Conservation (phyloP, 2,113 vertebrate species). For the Indicator indicator region DNA sequence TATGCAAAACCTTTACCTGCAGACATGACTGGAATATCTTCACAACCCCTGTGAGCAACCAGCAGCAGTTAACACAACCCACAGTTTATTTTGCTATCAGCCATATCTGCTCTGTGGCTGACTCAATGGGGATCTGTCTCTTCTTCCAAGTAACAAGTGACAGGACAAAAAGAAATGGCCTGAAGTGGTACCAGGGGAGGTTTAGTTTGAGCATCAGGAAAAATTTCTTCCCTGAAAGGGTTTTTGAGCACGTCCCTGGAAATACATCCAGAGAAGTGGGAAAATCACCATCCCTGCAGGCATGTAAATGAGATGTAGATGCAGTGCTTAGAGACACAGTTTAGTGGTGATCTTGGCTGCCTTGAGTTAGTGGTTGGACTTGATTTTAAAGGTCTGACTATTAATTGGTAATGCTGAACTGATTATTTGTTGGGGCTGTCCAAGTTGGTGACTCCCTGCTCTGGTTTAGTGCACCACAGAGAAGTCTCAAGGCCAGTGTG, state of each 20-base stretch:
- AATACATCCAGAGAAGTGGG: neutral
- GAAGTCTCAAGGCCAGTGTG: neutral
- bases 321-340: neutral
- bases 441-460: neutral
- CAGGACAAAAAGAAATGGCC: neutral
- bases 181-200: neutral
- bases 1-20: neutral
- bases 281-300: neutral
- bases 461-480: rapidly evolving
- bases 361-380: neutral
- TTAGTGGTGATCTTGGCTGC: neutral
- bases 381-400: neutral
- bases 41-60: neutral
- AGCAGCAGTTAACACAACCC: neutral
- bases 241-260: neutral
- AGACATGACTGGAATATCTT: neutral
- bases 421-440: neutral
- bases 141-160: neutral
- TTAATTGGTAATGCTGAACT: neutral
- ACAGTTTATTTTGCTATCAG: neutral
- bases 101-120: neutral
- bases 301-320: neutral
- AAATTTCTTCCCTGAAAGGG: neutral
- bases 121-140: neutral
- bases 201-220: neutral